These are phyloP conservation scores for Drosophila stalkeri DNA, from an alignment of 2,888 invertebrate genomes.

Conservation along the genomic window DNA sequence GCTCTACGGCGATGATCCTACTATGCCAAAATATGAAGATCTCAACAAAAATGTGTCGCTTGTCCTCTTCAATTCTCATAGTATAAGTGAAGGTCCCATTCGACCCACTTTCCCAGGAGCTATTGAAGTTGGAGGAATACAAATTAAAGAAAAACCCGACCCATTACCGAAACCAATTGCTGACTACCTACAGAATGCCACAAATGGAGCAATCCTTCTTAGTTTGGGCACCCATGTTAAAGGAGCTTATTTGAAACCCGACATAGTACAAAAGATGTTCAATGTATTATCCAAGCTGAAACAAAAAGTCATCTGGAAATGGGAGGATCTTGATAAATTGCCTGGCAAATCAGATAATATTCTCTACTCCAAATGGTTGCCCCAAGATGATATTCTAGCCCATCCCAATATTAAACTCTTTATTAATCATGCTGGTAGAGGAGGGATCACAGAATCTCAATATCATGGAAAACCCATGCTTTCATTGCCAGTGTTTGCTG, in stretches of 20 bases:
- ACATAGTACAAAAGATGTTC: slow-evolving; percentile 86
- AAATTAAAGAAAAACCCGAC: slow-evolving; percentile 79
- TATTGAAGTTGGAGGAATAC: slow-evolving; percentile 83
- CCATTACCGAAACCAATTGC: slow-evolving; percentile 80
- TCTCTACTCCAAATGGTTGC: slow-evolving; percentile 87
- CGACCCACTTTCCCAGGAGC: slow-evolving; percentile 79
- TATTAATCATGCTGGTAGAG: slow-evolving; percentile 89
- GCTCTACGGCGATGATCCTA: slow-evolving; percentile 55
- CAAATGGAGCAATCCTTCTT: slow-evolving; percentile 85
- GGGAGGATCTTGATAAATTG: slow-evolving; percentile 87
- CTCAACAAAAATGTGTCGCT: slow-evolving; percentile 81
- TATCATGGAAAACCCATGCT: slow-evolving; percentile 87
- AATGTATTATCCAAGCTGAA: slow-evolving; percentile 87
- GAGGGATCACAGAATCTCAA: slow-evolving; percentile 88
- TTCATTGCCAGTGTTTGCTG: slow-evolving; percentile 82
- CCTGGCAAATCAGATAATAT: slow-evolving; percentile 84
- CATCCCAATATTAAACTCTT: slow-evolving; percentile 87
- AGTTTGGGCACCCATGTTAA: slow-evolving; percentile 85
- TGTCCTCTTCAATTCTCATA: slow-evolving; percentile 75
- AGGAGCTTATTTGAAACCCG: slow-evolving; percentile 84
- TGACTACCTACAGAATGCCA: slow-evolving; percentile 78
- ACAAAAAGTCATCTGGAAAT: slow-evolving; percentile 89
- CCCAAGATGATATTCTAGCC: slow-evolving; percentile 89
- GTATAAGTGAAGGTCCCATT: slow-evolving; percentile 76
- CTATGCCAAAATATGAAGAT: slow-evolving; percentile 69